A percentile compares a stretch with the other conserved stretches of the same genome.
phyloP scores from a whole-genome alignment of 2,797 vertebrate species.

The Salmo trutta region DNA sequence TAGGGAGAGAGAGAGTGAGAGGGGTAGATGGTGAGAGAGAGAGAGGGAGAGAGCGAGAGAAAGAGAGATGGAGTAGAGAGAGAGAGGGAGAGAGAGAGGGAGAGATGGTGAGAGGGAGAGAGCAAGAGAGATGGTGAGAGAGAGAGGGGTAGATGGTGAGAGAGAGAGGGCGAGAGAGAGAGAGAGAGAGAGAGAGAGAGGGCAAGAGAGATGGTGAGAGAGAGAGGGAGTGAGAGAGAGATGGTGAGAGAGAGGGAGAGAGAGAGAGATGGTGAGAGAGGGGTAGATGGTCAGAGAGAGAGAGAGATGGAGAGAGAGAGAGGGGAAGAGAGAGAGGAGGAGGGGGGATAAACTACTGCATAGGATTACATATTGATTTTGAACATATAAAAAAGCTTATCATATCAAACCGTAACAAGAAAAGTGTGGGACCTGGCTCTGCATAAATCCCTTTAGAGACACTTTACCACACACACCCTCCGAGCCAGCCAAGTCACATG shows the following conservation, averaged over 20 bases:
- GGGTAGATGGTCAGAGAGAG: not conserved
- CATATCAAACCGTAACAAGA: slow-evolving; percentile 99
- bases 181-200: slow-evolving; percentile 66
- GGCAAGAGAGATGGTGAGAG: no score
- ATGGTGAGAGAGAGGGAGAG: slow-evolving; percentile 58
- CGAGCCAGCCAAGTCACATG: slow-evolving; percentile 84
- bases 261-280: slow-evolving; percentile 50
- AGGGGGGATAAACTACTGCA: slow-evolving; percentile 99
- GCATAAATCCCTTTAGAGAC: slow-evolving; percentile 98
- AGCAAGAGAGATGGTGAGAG: not conserved
- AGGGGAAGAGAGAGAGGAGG: slow-evolving; percentile 51
- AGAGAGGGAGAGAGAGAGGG: no score
- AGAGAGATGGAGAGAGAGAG: slow-evolving; percentile 65
- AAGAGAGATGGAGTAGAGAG: not conserved
- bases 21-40: not conserved
- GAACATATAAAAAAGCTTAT: slow-evolving; percentile 99
- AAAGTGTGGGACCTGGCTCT: slow-evolving; percentile 92
- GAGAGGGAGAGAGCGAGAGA: slow-evolving; percentile 62
- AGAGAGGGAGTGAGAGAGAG: slow-evolving; percentile 21
- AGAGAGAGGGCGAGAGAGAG: slow-evolving; percentile 64
- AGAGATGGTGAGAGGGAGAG: rapidly evolving
- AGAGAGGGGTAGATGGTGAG: slow-evolving; percentile 69
- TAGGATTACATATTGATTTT: slow-evolving; percentile 99
- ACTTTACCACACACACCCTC: slow-evolving; percentile 85
- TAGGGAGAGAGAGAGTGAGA: not conserved